Conservation (phyloP, 1,140 invertebrate genomes). For the Brachionus manjavacas region DNA sequence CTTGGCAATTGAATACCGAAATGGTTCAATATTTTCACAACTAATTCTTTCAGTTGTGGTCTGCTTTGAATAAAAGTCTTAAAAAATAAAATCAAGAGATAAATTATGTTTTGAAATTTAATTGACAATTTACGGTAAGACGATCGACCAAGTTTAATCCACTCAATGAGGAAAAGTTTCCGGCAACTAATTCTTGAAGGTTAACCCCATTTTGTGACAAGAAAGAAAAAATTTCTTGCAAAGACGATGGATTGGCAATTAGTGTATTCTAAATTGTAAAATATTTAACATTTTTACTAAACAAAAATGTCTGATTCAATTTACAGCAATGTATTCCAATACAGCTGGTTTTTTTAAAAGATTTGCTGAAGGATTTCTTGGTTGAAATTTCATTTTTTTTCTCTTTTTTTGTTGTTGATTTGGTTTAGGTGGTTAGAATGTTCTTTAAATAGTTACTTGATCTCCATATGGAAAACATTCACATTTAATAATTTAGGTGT, state of each 20-base stretch:
- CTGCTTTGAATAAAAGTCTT: neutral
- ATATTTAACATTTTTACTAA: neutral
- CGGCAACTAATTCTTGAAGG: neutral
- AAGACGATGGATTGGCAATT: neutral
- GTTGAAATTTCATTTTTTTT: constrained; percentile 5
- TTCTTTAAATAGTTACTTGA: neutral
- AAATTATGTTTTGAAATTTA: neutral
- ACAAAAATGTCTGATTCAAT: neutral
- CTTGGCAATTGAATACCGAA: neutral
- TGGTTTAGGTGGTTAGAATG: neutral
- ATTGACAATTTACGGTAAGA: neutral
- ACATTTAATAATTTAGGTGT: neutral
- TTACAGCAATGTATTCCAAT: neutral
- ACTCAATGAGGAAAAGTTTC: neutral
- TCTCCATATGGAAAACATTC: neutral
- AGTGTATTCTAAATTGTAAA: neutral
- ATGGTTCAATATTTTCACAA: neutral
- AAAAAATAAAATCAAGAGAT: neutral
- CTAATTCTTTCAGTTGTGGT: neutral
- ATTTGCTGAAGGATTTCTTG: neutral
- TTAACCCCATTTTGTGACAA: neutral
- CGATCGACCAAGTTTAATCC: neutral
- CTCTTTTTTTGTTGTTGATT: neutral
- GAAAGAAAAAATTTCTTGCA: neutral
- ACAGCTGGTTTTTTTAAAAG: neutral